A percentile compares a stretch with the other conserved stretches of the same genome.
Conservation (phyloP, 2,797 vertebrate genomes). For the Pangasius djambal region DNA sequence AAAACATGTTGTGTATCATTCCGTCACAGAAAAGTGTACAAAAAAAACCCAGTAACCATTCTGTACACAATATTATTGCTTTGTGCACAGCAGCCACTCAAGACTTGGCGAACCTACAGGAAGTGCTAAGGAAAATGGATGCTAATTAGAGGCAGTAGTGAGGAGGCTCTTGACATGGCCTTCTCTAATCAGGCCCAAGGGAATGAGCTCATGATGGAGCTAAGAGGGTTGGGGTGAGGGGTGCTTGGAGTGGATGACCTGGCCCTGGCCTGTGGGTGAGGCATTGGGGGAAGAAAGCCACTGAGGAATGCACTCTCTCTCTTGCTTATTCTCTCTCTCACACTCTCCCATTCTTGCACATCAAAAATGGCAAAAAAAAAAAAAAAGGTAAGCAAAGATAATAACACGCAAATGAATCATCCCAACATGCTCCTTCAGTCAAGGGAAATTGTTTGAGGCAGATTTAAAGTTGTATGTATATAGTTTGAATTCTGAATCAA, state of each 20-base stretch:
- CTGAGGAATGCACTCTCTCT: constrained; percentile 16
- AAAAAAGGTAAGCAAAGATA: background rate
- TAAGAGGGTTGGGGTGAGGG: background rate
- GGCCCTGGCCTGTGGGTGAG: constrained; percentile 14
- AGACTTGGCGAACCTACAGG: constrained; percentile 29
- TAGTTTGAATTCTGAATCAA: background rate
- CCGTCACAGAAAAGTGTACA: background rate
- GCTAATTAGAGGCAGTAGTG: constrained; percentile 46
- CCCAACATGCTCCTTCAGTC: background rate
- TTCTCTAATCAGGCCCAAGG: constrained; percentile 47
- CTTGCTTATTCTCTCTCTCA: background rate
- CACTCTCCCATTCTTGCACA: constrained; percentile 13
- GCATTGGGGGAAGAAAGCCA: background rate
- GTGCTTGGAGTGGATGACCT: constrained; percentile 14
- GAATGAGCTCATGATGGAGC: constrained; percentile 48
- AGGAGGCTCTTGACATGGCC: constrained; percentile 16
- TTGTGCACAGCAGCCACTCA: constrained; percentile 3
- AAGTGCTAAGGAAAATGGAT: constrained; percentile 45
- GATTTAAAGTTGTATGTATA: background rate
- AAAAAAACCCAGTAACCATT: background rate
- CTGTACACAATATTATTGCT: constrained; percentile 8
- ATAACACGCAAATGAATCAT: background rate
- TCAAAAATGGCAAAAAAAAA: background rate
- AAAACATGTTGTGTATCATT: background rate
- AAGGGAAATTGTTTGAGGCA: background rate